Evolutionary conservation across 2,113 vertebrate genomes (phyloP).

Genomic region (Lanius ludovicianus): DNA sequence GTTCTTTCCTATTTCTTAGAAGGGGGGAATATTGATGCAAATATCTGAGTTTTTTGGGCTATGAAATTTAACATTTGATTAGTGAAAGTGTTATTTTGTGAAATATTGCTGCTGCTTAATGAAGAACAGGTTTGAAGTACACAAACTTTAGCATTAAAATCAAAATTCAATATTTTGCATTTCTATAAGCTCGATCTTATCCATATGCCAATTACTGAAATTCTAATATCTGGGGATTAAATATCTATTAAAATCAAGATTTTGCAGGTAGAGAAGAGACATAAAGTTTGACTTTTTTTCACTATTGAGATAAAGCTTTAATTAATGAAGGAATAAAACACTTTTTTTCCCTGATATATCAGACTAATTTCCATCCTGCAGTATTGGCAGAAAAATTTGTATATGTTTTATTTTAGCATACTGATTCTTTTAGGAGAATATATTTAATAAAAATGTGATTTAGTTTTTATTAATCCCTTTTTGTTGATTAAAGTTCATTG

Average conservation of each 20-base stretch:
- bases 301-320: neutral
- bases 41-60: neutral
- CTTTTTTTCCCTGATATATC: neutral
- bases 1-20: neutral
- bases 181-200: neutral
- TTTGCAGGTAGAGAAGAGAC: neutral
- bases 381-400: neutral
- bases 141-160: neutral
- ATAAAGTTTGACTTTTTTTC: neutral
- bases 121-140: neutral
- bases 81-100: neutral
- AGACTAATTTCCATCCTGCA: neutral
- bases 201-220: neutral
- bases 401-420: neutral
- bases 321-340: neutral
- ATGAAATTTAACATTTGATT: neutral
- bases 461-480: neutral
- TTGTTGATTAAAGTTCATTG: neutral
- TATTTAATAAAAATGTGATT: neutral
- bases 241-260: neutral
- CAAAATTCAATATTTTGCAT: neutral
- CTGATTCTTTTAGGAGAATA: neutral
- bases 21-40: neutral
- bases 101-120: neutral
- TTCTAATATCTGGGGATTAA: neutral